Evolutionary conservation across 2,797 vertebrate species (phyloP), one percentile per base, ranked within the genome.

Genomic region (Ctenochaetus hawaiiensis): DNA sequence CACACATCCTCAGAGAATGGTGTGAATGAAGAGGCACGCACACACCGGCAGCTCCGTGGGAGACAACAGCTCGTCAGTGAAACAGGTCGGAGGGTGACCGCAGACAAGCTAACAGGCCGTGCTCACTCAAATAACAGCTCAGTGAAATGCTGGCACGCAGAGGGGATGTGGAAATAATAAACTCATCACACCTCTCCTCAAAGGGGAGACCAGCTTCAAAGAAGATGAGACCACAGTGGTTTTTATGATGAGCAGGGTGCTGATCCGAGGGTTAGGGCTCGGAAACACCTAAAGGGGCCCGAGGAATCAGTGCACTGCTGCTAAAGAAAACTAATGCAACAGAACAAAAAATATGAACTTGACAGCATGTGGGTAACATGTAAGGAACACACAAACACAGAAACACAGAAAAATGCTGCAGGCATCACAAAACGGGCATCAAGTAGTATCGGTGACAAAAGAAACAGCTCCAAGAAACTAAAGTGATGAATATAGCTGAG

Each of bases 1-100:
- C 72, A 87, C 78, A 83, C 80, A 18, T 69, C 57, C 57, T 49
- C 48, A 41, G 47, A 66, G 80, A 66, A 72, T 22, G 67, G 65
- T 67, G 75, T 66, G 67, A 78, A 80, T 48, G 61, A 63, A 18
- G 4, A 47, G 67, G 49, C 49, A 54, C 8, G 11, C 68, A 44
- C n/a, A 56, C 45, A 61, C 34, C 0, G 53, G 56, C 77, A 73
- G 72, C 75, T 74, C 63, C 23, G 65, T 23, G 51, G 43, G 45
- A 72, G 54, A 26, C 20, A 57, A 59, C 65, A 77, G 61, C 17
- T 45, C 7, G 11, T 65, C 43, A 48, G 43, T 17, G 39, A 75
- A 23, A 63, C 26, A 45, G 37, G 68, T 67, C 54, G 52, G 49
- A 57, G 45, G 61, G 65, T 9, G 63, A 76, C 17, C 56, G 14